These are phyloP conservation scores for Cerceris ruficornis DNA, from an alignment of 2,888 invertebrate species.

Conservation along the genomic window DNA sequence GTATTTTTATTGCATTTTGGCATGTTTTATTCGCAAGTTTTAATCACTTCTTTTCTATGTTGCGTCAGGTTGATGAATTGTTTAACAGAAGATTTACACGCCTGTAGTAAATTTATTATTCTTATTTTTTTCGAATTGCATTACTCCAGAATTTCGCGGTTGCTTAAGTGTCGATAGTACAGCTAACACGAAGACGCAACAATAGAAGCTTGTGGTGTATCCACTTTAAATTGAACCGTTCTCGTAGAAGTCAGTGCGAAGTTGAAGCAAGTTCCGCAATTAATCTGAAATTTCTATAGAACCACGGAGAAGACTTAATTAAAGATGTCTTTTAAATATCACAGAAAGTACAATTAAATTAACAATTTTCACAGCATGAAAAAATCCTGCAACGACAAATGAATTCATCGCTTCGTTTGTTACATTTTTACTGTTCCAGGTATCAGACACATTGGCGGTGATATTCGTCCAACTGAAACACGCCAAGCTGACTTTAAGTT, in stretches of 20 bases:
- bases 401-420: neutral
- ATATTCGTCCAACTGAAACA: conserved; percentile 28
- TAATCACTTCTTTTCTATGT: too few relatives aligned
- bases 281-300: neutral
- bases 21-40: too few relatives aligned
- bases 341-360: neutral
- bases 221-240: neutral
- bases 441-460: conserved; percentile 19
- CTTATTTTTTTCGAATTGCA: too few relatives aligned
- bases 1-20: too few relatives aligned
- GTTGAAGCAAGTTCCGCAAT: neutral
- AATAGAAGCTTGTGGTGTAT: neutral
- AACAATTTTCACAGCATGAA: too few relatives aligned
- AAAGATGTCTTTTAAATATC: neutral
- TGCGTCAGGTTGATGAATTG: too few relatives aligned
- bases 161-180: neutral
- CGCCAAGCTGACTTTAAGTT: conserved; percentile 18
- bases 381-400: neutral
- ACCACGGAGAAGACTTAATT: neutral
- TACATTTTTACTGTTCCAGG: conserved; percentile 50
- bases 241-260: neutral
- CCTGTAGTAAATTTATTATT: too few relatives aligned
- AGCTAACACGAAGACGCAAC: neutral
- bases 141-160: neutral
- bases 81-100: too few relatives aligned